phyloP scores from a whole-genome alignment of 2,888 invertebrate genomes.

The Eudemis profundana region DNA sequence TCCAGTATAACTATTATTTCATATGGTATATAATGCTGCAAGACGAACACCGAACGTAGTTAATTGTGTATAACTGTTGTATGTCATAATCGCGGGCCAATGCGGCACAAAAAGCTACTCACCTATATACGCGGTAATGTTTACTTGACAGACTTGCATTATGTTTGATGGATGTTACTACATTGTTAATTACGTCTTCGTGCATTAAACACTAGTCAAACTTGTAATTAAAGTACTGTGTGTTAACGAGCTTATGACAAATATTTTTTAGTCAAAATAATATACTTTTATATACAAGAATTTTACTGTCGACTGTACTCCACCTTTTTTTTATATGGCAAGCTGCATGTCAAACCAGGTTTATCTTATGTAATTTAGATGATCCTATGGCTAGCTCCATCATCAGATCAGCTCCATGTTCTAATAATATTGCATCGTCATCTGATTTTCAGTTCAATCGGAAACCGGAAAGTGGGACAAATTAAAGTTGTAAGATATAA shows the following conservation, averaged over 20 bases:
- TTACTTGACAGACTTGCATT: conserved; percentile 39
- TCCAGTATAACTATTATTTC: too few species aligned
- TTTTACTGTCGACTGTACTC: too few species aligned
- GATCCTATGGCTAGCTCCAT: too few species aligned
- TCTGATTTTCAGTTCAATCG: too few species aligned
- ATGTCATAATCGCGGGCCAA: conserved; percentile 36
- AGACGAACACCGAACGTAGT: conserved; percentile 10
- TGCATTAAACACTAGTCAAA: conserved; percentile 22
- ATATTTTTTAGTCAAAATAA: background rate
- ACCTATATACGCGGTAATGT: conserved; percentile 37
- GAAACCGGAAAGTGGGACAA: too few species aligned
- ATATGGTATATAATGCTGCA: too few species aligned
- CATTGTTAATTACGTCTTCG: conserved; percentile 22
- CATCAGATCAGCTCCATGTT: too few species aligned
- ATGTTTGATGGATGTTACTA: conserved; percentile 35
- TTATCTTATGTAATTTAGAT: too few species aligned
- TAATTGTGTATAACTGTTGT: conserved; percentile 32
- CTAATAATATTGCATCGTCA: too few species aligned
- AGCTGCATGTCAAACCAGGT: too few species aligned
- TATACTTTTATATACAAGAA: background rate
- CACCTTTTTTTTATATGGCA: too few species aligned
- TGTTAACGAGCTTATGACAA: conserved; percentile 2
- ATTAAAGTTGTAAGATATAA: too few species aligned
- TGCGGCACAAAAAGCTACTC: conserved; percentile 41
- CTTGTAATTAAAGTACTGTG: background rate